Conservation (phyloP, 2,888 invertebrate species). For the Nephrotoma flavescens region DNA sequence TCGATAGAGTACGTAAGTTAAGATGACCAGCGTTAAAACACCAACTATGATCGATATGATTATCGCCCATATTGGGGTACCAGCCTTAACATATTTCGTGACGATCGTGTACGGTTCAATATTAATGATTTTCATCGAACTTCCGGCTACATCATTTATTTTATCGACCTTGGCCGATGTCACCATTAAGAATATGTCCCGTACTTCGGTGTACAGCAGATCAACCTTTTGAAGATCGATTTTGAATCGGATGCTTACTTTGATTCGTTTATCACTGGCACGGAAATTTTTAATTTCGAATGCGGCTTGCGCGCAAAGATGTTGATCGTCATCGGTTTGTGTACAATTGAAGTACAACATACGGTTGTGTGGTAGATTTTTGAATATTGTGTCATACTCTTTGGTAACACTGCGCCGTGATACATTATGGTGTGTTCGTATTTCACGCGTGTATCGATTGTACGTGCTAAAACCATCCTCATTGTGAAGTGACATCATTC, state of each 20-base stretch:
- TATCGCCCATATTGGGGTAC: background rate
- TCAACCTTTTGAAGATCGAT: conserved; percentile 2
- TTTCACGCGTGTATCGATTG: background rate
- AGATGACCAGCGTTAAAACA: background rate
- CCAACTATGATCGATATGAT: background rate
- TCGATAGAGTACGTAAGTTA: background rate
- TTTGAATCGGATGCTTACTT: background rate
- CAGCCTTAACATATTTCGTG: background rate
- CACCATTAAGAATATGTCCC: background rate
- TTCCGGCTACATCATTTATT: background rate
- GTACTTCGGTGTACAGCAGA: background rate
- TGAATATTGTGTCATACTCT: background rate
- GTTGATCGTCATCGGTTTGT: conserved; percentile 14
- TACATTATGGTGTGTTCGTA: background rate
- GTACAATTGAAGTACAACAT: conserved; percentile 30
- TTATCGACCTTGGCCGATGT: background rate
- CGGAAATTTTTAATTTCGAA: background rate
- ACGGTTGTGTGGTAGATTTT: conserved; percentile 25
- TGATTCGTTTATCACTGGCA: background rate
- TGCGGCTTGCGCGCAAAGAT: background rate
- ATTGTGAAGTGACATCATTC: background rate
- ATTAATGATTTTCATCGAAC: background rate
- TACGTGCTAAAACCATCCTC: background rate
- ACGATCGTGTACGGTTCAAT: background rate
- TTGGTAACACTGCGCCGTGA: background rate